Evolutionary conservation across 2,113 vertebrate genomes (phyloP).

Genomic region (Phasianus colchicus): DNA sequence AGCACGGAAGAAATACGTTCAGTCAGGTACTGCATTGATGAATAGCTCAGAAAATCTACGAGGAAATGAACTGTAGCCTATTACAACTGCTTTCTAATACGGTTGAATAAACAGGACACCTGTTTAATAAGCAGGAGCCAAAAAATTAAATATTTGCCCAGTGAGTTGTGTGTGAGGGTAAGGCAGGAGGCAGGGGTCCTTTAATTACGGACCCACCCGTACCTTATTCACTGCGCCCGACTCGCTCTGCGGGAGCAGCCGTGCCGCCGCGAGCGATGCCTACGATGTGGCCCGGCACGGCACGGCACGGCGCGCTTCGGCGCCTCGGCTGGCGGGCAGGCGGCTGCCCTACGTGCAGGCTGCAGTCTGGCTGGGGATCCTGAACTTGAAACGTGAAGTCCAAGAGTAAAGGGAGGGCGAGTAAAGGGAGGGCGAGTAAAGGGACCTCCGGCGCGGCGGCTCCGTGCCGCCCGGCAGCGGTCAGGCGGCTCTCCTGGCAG

Average conservation of each 20-base stretch:
- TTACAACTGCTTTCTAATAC: not conserved
- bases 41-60: not conserved
- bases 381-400: not conserved
- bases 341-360: not conserved
- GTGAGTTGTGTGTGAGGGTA: not conserved
- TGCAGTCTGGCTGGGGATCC: not conserved
- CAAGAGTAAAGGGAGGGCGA: no score
- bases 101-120: not conserved
- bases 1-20: not conserved
- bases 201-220: constrained; percentile 27
- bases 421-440: no score
- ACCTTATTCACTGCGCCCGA: not conserved
- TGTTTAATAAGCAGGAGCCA: not conserved
- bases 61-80: not conserved
- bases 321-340: no score
- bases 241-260: not conserved
- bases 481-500: no score
- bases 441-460: no score
- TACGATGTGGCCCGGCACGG: no score
- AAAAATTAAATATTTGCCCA: constrained; percentile 7
- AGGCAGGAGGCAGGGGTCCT: constrained; percentile 39
- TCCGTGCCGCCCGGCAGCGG: no score
- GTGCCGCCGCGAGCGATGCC: not conserved
- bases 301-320: no score
- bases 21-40: not conserved